Evolutionary conservation across 2,888 invertebrate species (phyloP).

Genomic region (Scaptomyza polygonia): DNA sequence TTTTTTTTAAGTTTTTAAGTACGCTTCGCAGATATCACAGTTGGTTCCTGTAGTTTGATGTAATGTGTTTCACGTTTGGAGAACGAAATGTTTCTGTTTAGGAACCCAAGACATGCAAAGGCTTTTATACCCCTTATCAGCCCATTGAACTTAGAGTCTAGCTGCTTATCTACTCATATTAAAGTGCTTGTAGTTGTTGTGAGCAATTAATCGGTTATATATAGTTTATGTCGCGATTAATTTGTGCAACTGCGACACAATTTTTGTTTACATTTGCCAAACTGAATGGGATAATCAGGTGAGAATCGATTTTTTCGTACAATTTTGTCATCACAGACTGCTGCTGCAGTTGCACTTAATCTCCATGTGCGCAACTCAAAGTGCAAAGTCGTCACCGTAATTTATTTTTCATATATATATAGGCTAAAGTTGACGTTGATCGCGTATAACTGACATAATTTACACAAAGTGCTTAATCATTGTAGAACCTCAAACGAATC

Average conservation of each 20-base stretch:
- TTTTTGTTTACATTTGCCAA: constrained; percentile 35
- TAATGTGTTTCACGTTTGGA: constrained; percentile 10
- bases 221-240: constrained; percentile 41
- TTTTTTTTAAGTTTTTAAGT: neutral
- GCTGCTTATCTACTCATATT: constrained; percentile 30
- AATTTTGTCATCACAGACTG: neutral
- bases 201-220: constrained; percentile 55
- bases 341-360: neutral
- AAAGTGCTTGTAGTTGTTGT: constrained; percentile 12
- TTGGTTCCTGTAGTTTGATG: constrained; percentile 9
- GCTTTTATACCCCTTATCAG: constrained; percentile 68
- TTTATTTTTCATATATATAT: no score
- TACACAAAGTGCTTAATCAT: constrained; percentile 36
- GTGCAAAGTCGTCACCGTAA: constrained; percentile 68
- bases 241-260: constrained; percentile 50
- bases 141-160: constrained; percentile 18
- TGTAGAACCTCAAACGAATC: constrained; percentile 9
- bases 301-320: neutral
- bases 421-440: constrained; percentile 49
- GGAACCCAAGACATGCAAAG: neutral
- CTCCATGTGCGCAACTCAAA: constrained; percentile 46
- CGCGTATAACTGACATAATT: constrained; percentile 52
- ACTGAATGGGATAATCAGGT: constrained; percentile 1
- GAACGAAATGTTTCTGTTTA: constrained; percentile 47
- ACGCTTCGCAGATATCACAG: constrained; percentile 57